Evolutionary conservation across 1,140 invertebrate species (phyloP).

Genomic region (Aphaenogaster floridana): DNA sequence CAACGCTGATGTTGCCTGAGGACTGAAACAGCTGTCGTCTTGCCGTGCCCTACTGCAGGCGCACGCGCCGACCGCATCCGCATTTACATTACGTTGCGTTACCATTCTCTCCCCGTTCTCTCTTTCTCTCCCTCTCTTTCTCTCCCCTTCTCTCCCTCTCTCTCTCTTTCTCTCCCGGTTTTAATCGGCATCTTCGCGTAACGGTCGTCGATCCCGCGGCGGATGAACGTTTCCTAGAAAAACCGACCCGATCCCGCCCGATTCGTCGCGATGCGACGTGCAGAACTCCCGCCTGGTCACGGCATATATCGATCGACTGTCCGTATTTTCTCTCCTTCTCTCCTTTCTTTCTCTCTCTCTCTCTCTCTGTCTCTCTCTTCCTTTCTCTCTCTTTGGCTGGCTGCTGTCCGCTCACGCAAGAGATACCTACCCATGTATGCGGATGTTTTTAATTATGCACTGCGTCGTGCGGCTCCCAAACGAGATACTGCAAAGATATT

Average conservation of each 20-base stretch:
- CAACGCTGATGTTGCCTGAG: conserved; percentile 83
- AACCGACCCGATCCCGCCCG: conserved; percentile 57
- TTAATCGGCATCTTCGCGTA: conserved; percentile 82
- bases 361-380: background rate
- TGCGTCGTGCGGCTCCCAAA: conserved; percentile 6
- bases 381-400: conserved; percentile 5
- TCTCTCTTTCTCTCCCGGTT: conserved; percentile 70
- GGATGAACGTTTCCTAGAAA: conserved; percentile 71
- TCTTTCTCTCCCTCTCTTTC: conserved; percentile 75
- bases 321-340: conserved; percentile 26
- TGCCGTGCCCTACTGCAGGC: conserved; percentile 84
- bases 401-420: conserved; percentile 61
- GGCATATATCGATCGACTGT: conserved; percentile 53
- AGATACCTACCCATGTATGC: conserved; percentile 51
- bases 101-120: conserved; percentile 78
- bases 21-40: conserved; percentile 86
- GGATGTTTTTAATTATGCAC: conserved; percentile 61
- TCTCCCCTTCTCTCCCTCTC: conserved; percentile 33
- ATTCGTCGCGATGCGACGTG: conserved; percentile 39
- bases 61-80: conserved; percentile 87
- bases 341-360: conserved; percentile 9
- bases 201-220: conserved; percentile 84
- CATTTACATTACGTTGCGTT: conserved; percentile 84
- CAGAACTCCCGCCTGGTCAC: conserved; percentile 50
- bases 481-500: conserved; percentile 16